Base-by-base conservation (phyloP, 2,113 vertebrate genomes). In the Malurus cyaneus region DNA sequence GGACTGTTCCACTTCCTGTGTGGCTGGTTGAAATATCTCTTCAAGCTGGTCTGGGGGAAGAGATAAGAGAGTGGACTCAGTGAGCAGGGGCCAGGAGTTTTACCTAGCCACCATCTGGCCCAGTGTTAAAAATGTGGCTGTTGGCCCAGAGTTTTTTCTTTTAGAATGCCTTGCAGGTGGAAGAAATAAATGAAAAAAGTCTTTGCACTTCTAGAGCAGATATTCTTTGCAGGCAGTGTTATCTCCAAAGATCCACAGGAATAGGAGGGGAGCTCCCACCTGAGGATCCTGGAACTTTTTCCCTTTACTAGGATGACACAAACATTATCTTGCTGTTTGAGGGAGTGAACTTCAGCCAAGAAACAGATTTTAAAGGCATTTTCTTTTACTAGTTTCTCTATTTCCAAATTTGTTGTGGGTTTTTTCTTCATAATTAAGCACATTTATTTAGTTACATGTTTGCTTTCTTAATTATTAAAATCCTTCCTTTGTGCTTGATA, bases 121-220 rank as follows among this genome's bases (percentile, higher is more conserved):
- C 52, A 32, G 47, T 56, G 50, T 29, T 66, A 78, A 92, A 88
- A 73, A 86, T 41, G 21, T 56, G 64, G 42, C 49, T 71, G 15
- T 36, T 87, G 44, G 12, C 21, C 23, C 36, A 32, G 32, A 15
- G 39, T 8, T 54, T 39, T 90, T 85, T 65, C 20, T 21, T 79
- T 87, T 28, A 57, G 36, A 46, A 69, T 88, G 82, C 32, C 50
- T 92, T 5, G 5, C 79, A 82, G 76, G 67, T 93, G 50, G 66
- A 90, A 93, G 52, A 91, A 82, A 73, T 66, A 65, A 60, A 65
- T 29, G 21, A 32, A 64, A 81, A 71, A 82, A 61, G 8, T 34
- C 50, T 69, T 86, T 72, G 41, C 60, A 76, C 12, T 65, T 66
- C 14, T 59, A 67, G 29, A 56, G 21, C 5, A 78, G 72, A 36